Evolutionary conservation across 2,888 invertebrate genomes (phyloP), one percentile per base, ranked within the genome.

Genomic region (Mythimna pallens): DNA sequence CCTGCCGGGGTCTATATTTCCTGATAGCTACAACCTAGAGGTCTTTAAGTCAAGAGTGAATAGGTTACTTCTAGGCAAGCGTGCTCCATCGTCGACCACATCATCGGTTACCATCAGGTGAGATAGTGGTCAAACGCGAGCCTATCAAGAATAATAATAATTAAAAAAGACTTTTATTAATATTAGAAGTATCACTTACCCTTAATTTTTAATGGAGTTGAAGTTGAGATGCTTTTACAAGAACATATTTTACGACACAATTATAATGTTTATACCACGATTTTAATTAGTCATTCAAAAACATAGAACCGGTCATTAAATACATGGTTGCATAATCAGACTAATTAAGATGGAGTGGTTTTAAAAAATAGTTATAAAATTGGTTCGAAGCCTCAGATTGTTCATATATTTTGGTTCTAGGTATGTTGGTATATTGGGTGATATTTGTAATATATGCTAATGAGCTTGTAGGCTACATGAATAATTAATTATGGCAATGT

Each of bases 391-490:
- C 12, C 8, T 30, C 36, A n/a, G 25, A 47, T 59, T 40, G 14
- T 40, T 30, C 30, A 52, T 52, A n/a, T 52, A 52, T n/a, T 3
- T n/a, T 52, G 3, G 8, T 3, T n/a, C 0, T 52, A n/a, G 50
- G 50, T n/a, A n/a, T 6, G 3, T 36, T 36, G 2, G 14, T 12
- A 47, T 54, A 52, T 47, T 47, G 12, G 22, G 17, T 50, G n/a
- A 43, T n/a, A n/a, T 55, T 54, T 54, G 52, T 69, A 43, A 65
- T 65, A 12, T 22, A 76, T 77, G 58, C 22, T 47, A 65, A 73
- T 20, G 0, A 47, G 40, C 5, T 9, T 50, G 14, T 77, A 70
- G 57, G 30, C 36, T 52, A 54, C 22, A 66, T 69, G 40, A 64
- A 65, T 61, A 52, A 54, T 40, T 34, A 59, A 61, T 68, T 59